Percentiles rank a stretch among this genome's conserved stretches.
These are phyloP conservation scores for Periophthalmus modestus DNA, from an alignment of 2,113 vertebrate genomes.

Conservation along the genomic window DNA sequence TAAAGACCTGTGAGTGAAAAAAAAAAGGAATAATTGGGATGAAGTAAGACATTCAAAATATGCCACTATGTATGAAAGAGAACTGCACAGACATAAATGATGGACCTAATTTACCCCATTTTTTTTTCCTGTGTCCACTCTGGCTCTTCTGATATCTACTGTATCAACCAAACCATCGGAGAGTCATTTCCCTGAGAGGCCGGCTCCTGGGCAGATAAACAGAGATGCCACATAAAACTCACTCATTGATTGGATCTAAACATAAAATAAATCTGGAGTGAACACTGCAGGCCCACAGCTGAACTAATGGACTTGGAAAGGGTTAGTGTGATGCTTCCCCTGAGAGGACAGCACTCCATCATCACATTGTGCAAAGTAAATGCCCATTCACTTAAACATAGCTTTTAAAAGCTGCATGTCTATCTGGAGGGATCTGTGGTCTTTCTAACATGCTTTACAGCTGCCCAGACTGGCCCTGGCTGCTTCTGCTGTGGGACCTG, in stretches of 20 bases:
- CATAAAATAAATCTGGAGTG: slow-evolving; percentile 49
- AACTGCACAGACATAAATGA: no score
- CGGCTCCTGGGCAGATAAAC: slow-evolving; percentile 34
- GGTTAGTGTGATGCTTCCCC: slow-evolving; percentile 50
- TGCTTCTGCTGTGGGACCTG: background rate
- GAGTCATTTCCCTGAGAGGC: slow-evolving; percentile 57
- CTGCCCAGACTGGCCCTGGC: background rate
- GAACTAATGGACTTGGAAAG: slow-evolving; percentile 52
- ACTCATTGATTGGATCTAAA: slow-evolving; percentile 56
- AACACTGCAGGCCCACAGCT: slow-evolving; percentile 50
- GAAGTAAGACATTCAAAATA: no score
- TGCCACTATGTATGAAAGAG: no score
- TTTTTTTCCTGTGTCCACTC: slow-evolving; percentile 12
- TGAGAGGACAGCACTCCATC: slow-evolving; percentile 47
- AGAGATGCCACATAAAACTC: slow-evolving; percentile 50
- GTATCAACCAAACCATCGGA: slow-evolving; percentile 28
- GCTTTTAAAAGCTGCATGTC: slow-evolving; percentile 25
- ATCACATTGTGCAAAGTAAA: slow-evolving; percentile 47
- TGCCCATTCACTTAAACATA: slow-evolving; percentile 36
- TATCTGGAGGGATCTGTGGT: slow-evolving; percentile 12
- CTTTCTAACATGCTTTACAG: slow-evolving; percentile 3
- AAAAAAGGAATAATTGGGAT: no score
- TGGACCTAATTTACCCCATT: background rate
- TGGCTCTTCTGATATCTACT: background rate
- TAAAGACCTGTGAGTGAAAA: no score